A percentile compares a stretch with the other conserved stretches of the same genome.
These are phyloP conservation scores for Aulostomus chinensis DNA, from an alignment of 2,797 vertebrate species.

Conservation along the genomic window DNA sequence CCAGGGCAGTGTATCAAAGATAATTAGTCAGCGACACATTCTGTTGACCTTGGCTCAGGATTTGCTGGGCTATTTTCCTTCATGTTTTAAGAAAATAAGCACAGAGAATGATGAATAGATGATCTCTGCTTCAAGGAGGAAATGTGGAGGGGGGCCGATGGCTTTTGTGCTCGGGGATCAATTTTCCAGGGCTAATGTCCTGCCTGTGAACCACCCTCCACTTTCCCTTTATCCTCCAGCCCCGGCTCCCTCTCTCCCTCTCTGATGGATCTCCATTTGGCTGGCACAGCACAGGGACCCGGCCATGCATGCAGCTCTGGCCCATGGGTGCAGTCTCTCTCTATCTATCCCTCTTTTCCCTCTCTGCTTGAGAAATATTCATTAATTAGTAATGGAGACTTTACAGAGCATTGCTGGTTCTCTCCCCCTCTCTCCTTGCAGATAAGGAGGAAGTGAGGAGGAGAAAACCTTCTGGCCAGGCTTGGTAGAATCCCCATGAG, in stretches of 20 bases:
- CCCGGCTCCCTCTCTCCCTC: slow-evolving; percentile 32
- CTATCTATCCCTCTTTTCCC: slow-evolving; percentile 36
- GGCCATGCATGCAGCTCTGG: slow-evolving; percentile 57
- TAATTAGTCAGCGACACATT: slow-evolving; percentile 42
- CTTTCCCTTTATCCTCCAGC: slow-evolving; percentile 43
- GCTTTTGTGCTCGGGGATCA: slow-evolving; percentile 73
- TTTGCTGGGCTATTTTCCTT: slow-evolving; percentile 3
- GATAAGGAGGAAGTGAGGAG: slow-evolving; percentile 59
- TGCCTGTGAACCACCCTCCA: slow-evolving; percentile 64
- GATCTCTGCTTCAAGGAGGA: slow-evolving; percentile 40
- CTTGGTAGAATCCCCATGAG: slow-evolving; percentile 70
- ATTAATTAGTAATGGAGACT: slow-evolving; percentile 84
- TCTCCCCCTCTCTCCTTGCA: slow-evolving; percentile 46
- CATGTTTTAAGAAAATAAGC: slow-evolving; percentile 25
- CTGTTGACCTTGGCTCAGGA: slow-evolving; percentile 39
- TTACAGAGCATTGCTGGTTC: slow-evolving; percentile 53
- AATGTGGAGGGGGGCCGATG: slow-evolving; percentile 45
- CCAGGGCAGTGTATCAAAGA: slow-evolving; percentile 42
- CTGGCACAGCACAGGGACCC: slow-evolving; percentile 55
- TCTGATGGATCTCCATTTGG: slow-evolving; percentile 70
- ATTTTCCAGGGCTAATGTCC: slow-evolving; percentile 76
- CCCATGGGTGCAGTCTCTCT: slow-evolving; percentile 62
- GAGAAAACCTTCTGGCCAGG: slow-evolving; percentile 61
- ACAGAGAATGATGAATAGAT: slow-evolving; percentile 62
- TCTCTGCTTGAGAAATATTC: slow-evolving; percentile 72